Base-by-base conservation (phyloP, 1,140 invertebrate species). In the Drosophila quadrilineata region DNA sequence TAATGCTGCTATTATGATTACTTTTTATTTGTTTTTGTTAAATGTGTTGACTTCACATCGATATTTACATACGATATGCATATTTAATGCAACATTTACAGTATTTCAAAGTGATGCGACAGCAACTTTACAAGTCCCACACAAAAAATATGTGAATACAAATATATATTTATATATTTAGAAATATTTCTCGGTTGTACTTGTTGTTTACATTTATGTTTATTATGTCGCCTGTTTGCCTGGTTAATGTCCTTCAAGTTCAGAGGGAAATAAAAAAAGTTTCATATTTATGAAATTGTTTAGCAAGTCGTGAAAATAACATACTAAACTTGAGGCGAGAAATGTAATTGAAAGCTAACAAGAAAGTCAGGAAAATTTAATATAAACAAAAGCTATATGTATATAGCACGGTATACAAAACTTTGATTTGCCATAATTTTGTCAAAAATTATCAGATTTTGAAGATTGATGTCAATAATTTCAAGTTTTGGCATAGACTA, bases 61-160 rank as follows among this genome's bases (percentile, higher is more conserved):
- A 57, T 65, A 41, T 65, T 24, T 28, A 52, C 10, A 43, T 35
- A 45, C 28, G 59, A 46, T 50, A 53, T 56, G 43, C 66, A 71
- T 67, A 80, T 71, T 54, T 26, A 57, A 66, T 40, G 45, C 41
- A 60, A 48, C 52, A 45, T 65, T 54, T 59, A 62, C 52, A 22
- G 63, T 24, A 40, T 54, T 71, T 53, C 28, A 70, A 28, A 54
- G 3, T 26, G 38, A 22, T 12, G 14, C 14, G 6, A 29, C 6
- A 22, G 12, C 17, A 45, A 35, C 53, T 49, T 68, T 49, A 35
- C 31, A 31, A 41, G 35, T 38, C 12, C 22, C 31, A 75, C n/a
- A n/a, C n/a, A 52, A 22, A 43, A 58, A 9, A 40, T 40, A 53
- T 6, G 6, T 43, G 6, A 72, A 53, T 71, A n/a, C n/a, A n/a